These are phyloP conservation scores for Anguilla marmorata DNA, from an alignment of 2,797 vertebrate species.

Conservation along the genomic window DNA sequence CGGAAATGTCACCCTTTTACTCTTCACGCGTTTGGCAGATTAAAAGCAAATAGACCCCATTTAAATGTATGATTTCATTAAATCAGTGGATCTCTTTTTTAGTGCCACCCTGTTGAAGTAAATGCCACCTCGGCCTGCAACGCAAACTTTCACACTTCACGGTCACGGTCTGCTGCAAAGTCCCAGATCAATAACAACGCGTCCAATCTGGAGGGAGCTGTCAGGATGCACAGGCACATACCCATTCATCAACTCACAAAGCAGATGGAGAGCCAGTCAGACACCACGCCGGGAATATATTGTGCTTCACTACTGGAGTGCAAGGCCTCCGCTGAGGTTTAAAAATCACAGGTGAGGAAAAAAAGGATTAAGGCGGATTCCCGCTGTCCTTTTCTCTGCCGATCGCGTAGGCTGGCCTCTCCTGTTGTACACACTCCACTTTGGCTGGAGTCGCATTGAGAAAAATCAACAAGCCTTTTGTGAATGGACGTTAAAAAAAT, in stretches of 20 bases:
- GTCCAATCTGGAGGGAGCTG: neutral
- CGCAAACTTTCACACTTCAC: neutral
- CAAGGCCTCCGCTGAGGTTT: neutral
- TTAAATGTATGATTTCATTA: neutral
- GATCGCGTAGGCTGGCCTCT: neutral
- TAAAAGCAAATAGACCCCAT: neutral
- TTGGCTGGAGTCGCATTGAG: neutral
- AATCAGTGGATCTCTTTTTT: neutral
- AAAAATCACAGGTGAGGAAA: neutral
- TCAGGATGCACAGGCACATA: neutral
- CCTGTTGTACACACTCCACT: neutral
- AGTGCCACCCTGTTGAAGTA: neutral
- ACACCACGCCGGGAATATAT: neutral
- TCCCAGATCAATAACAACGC: neutral
- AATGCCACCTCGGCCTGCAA: neutral
- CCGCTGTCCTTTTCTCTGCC: neutral
- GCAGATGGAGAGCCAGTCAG: neutral
- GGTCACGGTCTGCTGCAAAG: neutral
- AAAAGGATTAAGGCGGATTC: neutral
- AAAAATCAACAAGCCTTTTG: neutral
- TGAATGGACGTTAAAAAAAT: neutral
- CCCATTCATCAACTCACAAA: slow-evolving; percentile 1
- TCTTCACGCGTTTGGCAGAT: neutral
- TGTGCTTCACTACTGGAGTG: neutral
- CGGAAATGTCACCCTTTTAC: neutral